Base-by-base conservation (phyloP, 2,113 vertebrate genomes). In the Malurus alboscapulatus region DNA sequence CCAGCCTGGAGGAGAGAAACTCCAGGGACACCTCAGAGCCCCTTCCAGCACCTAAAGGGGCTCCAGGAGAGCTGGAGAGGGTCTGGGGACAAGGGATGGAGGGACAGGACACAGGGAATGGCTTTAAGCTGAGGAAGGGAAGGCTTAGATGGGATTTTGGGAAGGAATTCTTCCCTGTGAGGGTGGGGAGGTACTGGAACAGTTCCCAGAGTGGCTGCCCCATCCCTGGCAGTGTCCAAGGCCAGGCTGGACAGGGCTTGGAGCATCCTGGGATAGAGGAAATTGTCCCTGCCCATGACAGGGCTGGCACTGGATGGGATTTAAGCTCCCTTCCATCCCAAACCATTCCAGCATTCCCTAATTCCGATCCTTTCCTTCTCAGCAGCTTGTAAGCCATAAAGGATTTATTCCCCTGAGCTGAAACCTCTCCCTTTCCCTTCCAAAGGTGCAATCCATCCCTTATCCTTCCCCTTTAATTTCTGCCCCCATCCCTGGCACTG, bases 191-290 rank as follows among this genome's bases (percentile, higher is more conserved):
- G 8, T 5, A 9, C 36, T 80, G 75, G 57, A 7, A 44, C 30
- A 44, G 26, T 1, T 42, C 12, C 14, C 67, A 58, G 76, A 25
- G 68, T 24, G 67, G 27, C 51, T 80, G 67, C 14, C 17, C 26
- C 51, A 58, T 51, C 36, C 59, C 59, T 67, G 86, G 59, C 0
- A 80, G 4, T 59, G 45, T 2, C 45, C 68, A 19, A 81, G 27
- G 6, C 22, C 67, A 29, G 51, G 36, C 0, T 58, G 50, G n/a
- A 38, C 0, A 0, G 34, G 20, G 30, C 5, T 63, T 63, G 58
- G 59, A 45, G 12, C 44, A 58, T 0, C 19, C 51, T 47, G 45
- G 53, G 61, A 3, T 0, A 4, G 6, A 1, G 27, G 53, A 4
- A 88, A 27, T 5, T 45, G 76, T 66, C 59, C 51, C 44, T 51